Base-by-base conservation (phyloP, 2,888 invertebrate genomes). In the Trachelus iudaicus region DNA sequence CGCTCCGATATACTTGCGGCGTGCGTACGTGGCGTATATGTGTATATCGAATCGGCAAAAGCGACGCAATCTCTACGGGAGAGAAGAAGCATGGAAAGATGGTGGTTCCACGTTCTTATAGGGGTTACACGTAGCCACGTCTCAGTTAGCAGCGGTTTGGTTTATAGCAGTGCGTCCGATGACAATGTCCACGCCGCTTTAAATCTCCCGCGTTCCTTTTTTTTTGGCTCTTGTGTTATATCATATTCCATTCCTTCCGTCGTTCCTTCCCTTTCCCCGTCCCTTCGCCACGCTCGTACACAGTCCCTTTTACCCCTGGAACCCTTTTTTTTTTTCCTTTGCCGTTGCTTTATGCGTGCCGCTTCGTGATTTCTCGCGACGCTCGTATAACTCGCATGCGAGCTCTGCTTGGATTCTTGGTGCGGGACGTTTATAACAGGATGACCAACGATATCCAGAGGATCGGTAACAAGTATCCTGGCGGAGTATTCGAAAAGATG, bases 121-220 rank as follows among this genome's bases (percentile, higher is more conserved):
- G 79, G 73, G 75, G 69, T 80, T 80, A 83, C 82, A 83, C 80
- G 80, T 79, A 80, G 79, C 83, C 82, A 81, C 80, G 83, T 86
- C 85, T 86, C 85, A 85, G 86, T 85, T 85, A 85, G 87, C 85
- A 82, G 73, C 79, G 81, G 80, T 85, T 88, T 88, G 83, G 85
- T 89, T 88, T 88, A 88, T 88, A 85, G 86, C 87, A 82, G 80
- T 80, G 84, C 85, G 84, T 88, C 85, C 89, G 87, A 88, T 88
- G 88, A 89, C 89, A 89, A 88, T 89, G 89, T 89, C 87, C 87
- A 87, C 88, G 85, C 85, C 86, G 85, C 85, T 82, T 88, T 89
- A 89, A 89, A 89, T 89, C 87, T 87, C 86, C 81, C 79, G 80
- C 84, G 40, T 69, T 77, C 75, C 73, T 35, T 79, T 56, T 73